Percentiles rank a stretch among this genome's conserved stretches.
Conservation (phyloP, 2,113 vertebrate species). For the Leptodactylus fuscus region DNA sequence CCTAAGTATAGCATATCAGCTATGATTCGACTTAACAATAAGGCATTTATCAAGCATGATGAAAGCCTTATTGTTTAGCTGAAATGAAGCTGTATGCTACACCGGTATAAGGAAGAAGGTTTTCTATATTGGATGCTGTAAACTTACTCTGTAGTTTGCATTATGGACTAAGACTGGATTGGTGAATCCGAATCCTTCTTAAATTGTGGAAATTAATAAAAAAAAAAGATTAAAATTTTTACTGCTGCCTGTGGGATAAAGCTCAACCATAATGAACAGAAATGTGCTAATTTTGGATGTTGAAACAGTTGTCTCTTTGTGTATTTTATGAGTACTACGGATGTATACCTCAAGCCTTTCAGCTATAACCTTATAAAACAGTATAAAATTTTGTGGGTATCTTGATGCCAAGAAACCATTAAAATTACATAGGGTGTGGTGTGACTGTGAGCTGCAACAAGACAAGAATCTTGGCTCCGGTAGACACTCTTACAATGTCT, state of each 20-base stretch:
- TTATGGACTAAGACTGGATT: background rate
- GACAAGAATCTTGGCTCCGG: conserved; percentile 48
- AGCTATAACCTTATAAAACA: background rate
- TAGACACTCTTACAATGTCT: conserved; percentile 1
- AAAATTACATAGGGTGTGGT: conserved; percentile 49
- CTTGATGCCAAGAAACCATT: conserved; percentile 25
- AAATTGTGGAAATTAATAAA: background rate
- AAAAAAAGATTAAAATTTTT: background rate
- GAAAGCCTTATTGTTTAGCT: background rate
- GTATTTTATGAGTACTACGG: background rate
- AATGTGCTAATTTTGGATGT: background rate
- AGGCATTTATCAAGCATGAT: background rate
- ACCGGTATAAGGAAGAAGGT: background rate
- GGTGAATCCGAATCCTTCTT: background rate
- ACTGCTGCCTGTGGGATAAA: background rate
- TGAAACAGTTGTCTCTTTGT: background rate
- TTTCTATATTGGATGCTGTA: background rate
- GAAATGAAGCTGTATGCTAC: background rate
- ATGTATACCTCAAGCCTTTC: background rate
- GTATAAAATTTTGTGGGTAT: background rate
- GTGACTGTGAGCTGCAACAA: conserved; percentile 21
- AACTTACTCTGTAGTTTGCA: background rate
- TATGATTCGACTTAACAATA: background rate
- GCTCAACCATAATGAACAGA: background rate
- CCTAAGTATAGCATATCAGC: background rate